These are phyloP conservation scores for Naja naja DNA, from an alignment of 2,113 vertebrate genomes.

Conservation along the genomic window DNA sequence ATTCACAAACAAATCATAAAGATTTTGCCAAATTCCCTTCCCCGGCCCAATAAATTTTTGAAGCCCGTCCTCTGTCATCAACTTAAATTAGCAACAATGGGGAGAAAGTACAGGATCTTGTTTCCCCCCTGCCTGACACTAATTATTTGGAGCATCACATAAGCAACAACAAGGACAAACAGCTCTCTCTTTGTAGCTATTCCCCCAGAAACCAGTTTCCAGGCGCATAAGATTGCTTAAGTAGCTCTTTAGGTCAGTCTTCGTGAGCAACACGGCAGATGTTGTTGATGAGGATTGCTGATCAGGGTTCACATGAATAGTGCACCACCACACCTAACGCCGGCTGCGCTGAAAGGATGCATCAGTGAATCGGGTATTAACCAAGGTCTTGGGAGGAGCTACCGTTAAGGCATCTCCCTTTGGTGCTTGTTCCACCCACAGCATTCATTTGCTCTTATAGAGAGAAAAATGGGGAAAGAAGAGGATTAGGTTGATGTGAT, in stretches of 20 bases:
- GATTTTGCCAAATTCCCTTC: background rate
- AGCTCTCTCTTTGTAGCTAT: background rate
- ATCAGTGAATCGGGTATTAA: conserved; percentile 8
- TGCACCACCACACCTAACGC: background rate
- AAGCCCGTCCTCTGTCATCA: background rate
- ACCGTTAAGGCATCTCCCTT: conserved; percentile 16
- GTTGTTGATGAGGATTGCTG: background rate
- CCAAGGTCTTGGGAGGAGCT: background rate
- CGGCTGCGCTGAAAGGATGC: background rate
- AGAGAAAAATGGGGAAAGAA: conserved; percentile 1
- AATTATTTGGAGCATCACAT: background rate
- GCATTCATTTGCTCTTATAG: conserved; percentile 48
- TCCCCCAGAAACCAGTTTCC: background rate
- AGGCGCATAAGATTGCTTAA: background rate
- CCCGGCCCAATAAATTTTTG: background rate
- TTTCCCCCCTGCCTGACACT: background rate
- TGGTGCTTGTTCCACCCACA: conserved; percentile 11
- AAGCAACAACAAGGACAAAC: background rate
- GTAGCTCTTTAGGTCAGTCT: background rate
- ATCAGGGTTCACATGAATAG: background rate
- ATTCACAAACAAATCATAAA: background rate
- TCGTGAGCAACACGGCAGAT: background rate
- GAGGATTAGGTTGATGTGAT: background rate
- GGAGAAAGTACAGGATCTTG: background rate
- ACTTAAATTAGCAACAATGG: background rate